These are phyloP conservation scores for Mormoops blainvillei DNA, from an alignment of 2,113 vertebrate genomes.

Conservation along the genomic window DNA sequence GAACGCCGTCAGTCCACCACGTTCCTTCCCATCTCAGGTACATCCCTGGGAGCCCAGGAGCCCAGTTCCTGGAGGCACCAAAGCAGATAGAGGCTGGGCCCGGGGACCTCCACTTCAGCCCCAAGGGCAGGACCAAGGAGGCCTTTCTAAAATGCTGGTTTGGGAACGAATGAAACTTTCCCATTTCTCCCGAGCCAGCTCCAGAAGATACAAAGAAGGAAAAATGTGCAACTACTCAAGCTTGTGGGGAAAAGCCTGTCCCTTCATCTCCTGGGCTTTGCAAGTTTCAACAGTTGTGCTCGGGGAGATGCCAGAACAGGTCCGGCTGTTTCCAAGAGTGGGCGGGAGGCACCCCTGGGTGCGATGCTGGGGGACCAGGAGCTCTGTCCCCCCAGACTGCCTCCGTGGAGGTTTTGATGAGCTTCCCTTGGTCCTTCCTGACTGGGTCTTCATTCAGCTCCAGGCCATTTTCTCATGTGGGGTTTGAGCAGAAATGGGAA, in stretches of 20 bases:
- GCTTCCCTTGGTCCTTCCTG: neutral
- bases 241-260: neutral
- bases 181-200: neutral
- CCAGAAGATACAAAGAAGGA: neutral
- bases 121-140: neutral
- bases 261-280: neutral
- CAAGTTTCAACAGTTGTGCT: rapidly evolving
- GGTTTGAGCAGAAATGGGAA: neutral
- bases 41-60: no score
- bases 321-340: neutral
- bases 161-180: neutral
- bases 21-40: no score
- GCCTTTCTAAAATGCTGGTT: neutral
- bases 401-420: no score
- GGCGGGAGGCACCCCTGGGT: neutral
- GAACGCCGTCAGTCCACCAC: neutral
- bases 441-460: neutral
- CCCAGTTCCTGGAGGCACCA: no score
- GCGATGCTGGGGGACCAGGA: rapidly evolving
- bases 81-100: neutral
- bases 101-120: neutral
- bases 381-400: neutral
- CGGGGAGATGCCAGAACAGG: neutral
- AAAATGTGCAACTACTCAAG: neutral
- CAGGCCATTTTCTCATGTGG: neutral